A percentile compares a stretch with the other conserved stretches of the same genome.
Conservation (phyloP, 2,113 vertebrate species). For the Python bivittatus region DNA sequence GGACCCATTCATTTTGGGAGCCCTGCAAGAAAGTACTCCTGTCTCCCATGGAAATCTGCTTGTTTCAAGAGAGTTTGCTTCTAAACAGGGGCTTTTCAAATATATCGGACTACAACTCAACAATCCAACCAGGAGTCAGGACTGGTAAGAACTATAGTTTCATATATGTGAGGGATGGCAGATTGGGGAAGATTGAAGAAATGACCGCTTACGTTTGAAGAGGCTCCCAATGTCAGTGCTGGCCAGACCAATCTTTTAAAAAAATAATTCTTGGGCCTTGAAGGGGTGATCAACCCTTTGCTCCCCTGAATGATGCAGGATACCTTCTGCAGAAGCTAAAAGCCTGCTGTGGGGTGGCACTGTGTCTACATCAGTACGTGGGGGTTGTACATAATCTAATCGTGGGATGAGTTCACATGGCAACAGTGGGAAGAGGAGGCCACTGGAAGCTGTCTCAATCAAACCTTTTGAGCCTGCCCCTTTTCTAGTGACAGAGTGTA, state of each 20-base stretch:
- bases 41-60: background rate
- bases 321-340: background rate
- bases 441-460: background rate
- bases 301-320: background rate
- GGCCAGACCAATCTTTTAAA: background rate
- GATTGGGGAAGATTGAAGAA: background rate
- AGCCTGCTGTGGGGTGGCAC: background rate
- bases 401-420: background rate
- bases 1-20: background rate
- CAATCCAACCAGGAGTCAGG: background rate
- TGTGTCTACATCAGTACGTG: background rate
- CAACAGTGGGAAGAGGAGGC: rapidly evolving
- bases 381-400: background rate
- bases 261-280: background rate
- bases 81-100: background rate
- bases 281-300: background rate
- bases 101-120: background rate
- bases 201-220: background rate
- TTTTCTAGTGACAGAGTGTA: background rate
- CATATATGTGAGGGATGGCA: background rate
- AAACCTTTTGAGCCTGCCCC: background rate
- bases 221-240: background rate
- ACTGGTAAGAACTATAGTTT: background rate
- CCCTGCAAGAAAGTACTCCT: too few relatives aligned
- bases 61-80: background rate